Evolutionary conservation across 2,113 vertebrate genomes (phyloP).

Genomic region (Anguilla japonica): DNA sequence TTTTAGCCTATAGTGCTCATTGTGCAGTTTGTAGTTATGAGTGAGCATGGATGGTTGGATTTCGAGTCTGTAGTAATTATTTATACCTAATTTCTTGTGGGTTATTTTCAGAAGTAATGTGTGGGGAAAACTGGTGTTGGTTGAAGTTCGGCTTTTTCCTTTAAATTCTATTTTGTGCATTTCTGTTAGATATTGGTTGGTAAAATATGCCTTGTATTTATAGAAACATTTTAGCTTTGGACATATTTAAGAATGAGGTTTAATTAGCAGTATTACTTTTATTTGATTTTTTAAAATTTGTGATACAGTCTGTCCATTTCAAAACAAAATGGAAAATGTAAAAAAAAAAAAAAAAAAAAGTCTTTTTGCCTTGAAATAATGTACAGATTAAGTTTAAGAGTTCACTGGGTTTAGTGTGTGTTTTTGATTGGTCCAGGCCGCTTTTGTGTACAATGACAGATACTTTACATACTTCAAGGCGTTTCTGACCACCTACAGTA

Average conservation of each 20-base stretch:
- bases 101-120: not conserved
- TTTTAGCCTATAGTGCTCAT: not conserved
- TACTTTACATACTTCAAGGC: too few species aligned
- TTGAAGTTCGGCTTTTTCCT: not conserved
- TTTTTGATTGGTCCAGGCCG: too few species aligned
- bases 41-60: not conserved
- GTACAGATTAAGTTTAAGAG: not conserved
- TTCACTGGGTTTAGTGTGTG: not conserved
- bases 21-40: not conserved
- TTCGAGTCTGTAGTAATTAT: slow-evolving; percentile 2
- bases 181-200: not conserved
- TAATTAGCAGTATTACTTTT: slow-evolving; percentile 10
- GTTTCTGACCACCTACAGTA: too few species aligned
- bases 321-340: not conserved
- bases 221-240: not conserved
- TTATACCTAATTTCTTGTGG: slow-evolving; percentile 4
- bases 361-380: not conserved
- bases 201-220: not conserved
- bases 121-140: not conserved
- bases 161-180: not conserved
- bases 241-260: not conserved
- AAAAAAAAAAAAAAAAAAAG: not conserved
- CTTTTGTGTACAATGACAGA: not conserved
- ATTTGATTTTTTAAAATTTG: not conserved
- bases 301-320: not conserved